A percentile compares a stretch with the other conserved stretches of the same genome.
Evolutionary conservation across 2,797 vertebrate species (phyloP).

Genomic region (Anguilla megastoma): DNA sequence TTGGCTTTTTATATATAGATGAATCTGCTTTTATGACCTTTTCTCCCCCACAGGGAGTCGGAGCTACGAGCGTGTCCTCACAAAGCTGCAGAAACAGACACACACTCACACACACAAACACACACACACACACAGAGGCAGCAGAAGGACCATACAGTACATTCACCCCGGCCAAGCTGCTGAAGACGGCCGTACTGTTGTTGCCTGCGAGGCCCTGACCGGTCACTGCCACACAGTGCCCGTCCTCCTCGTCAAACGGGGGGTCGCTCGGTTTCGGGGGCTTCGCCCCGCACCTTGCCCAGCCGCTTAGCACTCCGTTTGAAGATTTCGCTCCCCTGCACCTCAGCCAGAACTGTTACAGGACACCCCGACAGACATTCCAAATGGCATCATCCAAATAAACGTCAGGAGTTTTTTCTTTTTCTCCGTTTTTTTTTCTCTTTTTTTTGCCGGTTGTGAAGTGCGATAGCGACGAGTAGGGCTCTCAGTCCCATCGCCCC

Average conservation of each 20-base stretch:
- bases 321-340: constrained; percentile 2
- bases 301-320: constrained; percentile 37
- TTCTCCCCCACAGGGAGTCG: no score
- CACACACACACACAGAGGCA: constrained; percentile 5
- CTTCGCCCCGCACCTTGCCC: background rate
- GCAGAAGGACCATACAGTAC: background rate
- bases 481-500: constrained; percentile 16
- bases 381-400: constrained; percentile 60
- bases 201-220: background rate
- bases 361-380: constrained; percentile 53
- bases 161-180: background rate
- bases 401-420: constrained; percentile 50
- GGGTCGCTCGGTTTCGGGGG: background rate
- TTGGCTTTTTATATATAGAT: background rate
- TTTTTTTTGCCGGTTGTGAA: constrained; percentile 54
- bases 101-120: background rate
- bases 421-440: constrained; percentile 1
- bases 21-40: background rate
- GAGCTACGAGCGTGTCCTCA: background rate
- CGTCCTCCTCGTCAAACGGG: background rate
- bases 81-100: background rate
- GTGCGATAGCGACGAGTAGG: constrained; percentile 32
- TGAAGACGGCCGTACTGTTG: background rate
- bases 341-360: constrained; percentile 21
- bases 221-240: background rate